Evolutionary conservation across 2,797 vertebrate species (phyloP).

Genomic region (Pseudochirops corinnae): DNA sequence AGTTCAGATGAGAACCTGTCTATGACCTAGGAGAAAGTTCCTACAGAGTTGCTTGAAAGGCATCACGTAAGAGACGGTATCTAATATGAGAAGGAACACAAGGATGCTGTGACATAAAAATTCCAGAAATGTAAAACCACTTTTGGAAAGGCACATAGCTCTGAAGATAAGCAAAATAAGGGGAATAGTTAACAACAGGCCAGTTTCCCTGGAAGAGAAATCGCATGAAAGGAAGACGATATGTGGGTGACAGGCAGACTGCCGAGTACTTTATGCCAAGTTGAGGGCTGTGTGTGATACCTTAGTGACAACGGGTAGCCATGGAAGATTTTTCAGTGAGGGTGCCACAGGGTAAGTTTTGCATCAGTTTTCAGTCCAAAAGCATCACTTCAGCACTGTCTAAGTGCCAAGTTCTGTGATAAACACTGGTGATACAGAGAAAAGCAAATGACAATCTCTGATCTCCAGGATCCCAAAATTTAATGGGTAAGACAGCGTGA

Average conservation of each 20-base stretch:
- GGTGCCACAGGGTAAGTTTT: background rate
- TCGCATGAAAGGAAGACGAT: background rate
- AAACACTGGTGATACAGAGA: background rate
- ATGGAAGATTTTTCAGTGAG: background rate
- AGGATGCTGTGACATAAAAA: background rate
- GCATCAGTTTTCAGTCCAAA: too few species aligned
- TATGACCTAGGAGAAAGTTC: background rate
- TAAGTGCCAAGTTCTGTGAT: background rate
- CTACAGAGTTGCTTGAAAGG: background rate
- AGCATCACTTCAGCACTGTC: too few species aligned
- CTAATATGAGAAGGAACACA: background rate
- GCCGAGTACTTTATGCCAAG: too few species aligned
- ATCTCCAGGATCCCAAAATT: background rate
- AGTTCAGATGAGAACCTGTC: background rate
- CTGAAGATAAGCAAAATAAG: background rate
- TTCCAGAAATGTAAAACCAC: background rate
- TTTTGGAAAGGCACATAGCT: background rate
- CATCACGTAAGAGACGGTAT: too few species aligned
- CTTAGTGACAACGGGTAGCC: background rate
- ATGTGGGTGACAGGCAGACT: background rate
- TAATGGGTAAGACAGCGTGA: background rate
- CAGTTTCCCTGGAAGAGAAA: background rate
- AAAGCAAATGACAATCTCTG: background rate
- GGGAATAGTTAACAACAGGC: background rate
- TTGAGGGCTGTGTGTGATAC: background rate